These are phyloP conservation scores for Coenonympha glycerion DNA, from an alignment of 2,888 invertebrate species.

Conservation along the genomic window DNA sequence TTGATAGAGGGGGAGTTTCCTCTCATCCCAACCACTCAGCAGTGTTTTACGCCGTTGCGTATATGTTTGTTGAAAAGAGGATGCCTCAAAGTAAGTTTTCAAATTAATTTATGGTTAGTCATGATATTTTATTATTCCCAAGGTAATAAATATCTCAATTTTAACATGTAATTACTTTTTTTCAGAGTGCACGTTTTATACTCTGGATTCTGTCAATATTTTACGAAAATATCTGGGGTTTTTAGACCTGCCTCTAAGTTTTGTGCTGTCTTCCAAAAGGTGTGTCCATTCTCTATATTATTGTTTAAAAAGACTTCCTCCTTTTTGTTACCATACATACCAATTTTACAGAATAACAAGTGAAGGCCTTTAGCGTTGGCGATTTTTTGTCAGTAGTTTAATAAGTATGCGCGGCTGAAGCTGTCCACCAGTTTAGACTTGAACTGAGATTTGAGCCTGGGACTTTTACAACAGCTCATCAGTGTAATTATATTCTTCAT, in stretches of 20 bases:
- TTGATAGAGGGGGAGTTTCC: conserved; percentile 95
- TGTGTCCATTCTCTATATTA: conserved; percentile 41
- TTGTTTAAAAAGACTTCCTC: too few species aligned
- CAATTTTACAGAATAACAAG: too few species aligned
- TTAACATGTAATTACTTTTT: conserved; percentile 31
- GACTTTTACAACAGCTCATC: too few species aligned
- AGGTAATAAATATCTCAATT: too few species aligned
- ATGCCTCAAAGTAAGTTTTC: conserved; percentile 85
- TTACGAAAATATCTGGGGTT: conserved; percentile 89
- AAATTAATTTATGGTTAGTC: conserved; percentile 9
- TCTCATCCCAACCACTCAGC: conserved; percentile 94
- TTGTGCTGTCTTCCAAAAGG: conserved; percentile 85
- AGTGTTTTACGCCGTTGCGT: conserved; percentile 86
- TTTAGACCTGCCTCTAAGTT: conserved; percentile 88
- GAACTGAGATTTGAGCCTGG: too few species aligned
- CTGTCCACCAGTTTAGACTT: too few species aligned
- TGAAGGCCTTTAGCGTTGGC: too few species aligned
- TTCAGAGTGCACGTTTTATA: conserved; percentile 88
- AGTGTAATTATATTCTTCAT: too few species aligned
- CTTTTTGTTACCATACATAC: too few species aligned
- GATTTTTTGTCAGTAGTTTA: too few species aligned
- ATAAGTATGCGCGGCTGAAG: too few species aligned
- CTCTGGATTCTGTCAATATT: conserved; percentile 89
- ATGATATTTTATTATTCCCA: too few species aligned
- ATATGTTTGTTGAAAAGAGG: conserved; percentile 83